Evolutionary conservation across 2,797 vertebrate genomes (phyloP).

Genomic region (Gallinago solitaria): DNA sequence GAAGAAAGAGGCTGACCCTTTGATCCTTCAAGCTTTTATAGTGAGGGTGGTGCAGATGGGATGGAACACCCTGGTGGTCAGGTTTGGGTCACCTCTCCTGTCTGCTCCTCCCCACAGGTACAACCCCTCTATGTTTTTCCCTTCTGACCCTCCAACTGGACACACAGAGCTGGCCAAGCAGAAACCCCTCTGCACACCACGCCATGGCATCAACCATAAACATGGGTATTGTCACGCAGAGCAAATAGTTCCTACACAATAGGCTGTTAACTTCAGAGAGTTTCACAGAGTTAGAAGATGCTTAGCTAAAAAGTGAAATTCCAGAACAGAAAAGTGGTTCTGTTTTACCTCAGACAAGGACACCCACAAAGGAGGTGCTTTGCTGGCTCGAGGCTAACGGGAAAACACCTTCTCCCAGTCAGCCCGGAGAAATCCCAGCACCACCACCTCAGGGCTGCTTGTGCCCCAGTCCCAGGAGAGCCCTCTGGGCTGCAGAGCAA

Average conservation of each 20-base stretch:
- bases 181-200: not conserved
- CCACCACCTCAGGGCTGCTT: not conserved
- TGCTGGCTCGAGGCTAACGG: not conserved
- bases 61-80: not conserved
- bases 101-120: not conserved
- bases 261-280: not conserved
- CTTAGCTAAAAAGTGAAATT: not conserved
- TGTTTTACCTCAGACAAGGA: not conserved
- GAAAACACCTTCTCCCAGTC: conserved; percentile 15
- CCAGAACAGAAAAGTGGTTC: not conserved
- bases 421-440: conserved; percentile 7
- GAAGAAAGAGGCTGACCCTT: not conserved
- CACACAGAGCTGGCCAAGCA: not conserved
- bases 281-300: not conserved
- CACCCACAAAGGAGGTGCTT: not conserved
- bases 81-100: not conserved
- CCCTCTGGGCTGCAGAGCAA: not conserved
- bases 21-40: not conserved
- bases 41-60: not conserved
- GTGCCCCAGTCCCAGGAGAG: conserved; percentile 13
- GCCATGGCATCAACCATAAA: not conserved
- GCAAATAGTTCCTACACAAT: not conserved
- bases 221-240: not conserved
- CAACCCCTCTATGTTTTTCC: not conserved
- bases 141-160: not conserved